Conservation (phyloP, 2,888 invertebrate genomes). For the Cephonodes hylas region DNA sequence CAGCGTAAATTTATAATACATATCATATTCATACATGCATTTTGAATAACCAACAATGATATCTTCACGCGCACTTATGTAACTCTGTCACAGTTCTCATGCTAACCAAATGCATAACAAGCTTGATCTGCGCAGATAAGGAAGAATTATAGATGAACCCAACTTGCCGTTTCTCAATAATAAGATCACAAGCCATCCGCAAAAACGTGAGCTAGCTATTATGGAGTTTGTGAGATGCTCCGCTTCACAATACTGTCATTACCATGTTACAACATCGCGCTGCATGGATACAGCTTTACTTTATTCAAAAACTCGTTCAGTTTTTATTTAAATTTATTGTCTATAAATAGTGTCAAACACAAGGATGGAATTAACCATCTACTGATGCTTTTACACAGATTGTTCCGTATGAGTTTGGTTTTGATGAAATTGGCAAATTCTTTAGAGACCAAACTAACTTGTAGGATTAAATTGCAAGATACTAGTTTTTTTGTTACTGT, state of each 20-base stretch:
- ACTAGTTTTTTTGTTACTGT: constrained; percentile 20
- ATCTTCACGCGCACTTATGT: constrained; percentile 45
- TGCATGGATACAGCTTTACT: background rate
- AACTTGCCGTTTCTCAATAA: constrained; percentile 68
- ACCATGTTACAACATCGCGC: constrained; percentile 58
- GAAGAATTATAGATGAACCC: constrained; percentile 55
- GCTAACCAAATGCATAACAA: constrained; percentile 69
- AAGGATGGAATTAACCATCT: too few species aligned
- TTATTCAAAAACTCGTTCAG: background rate
- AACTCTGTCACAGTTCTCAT: constrained; percentile 71
- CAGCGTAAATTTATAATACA: background rate
- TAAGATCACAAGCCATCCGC: constrained; percentile 63
- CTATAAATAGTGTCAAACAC: too few species aligned
- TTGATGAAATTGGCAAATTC: too few species aligned
- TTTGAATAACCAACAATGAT: constrained; percentile 13
- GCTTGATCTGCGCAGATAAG: constrained; percentile 65
- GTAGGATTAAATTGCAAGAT: too few species aligned
- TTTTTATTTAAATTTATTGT: background rate
- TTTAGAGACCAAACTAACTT: too few species aligned
- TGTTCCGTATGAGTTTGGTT: too few species aligned
- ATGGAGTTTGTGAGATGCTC: constrained; percentile 56
- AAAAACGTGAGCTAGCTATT: constrained; percentile 74
- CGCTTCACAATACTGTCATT: constrained; percentile 67
- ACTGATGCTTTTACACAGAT: too few species aligned
- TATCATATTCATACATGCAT: background rate